phyloP scores from a whole-genome alignment of 2,888 invertebrate genomes.

The Drosophila anomelani region DNA sequence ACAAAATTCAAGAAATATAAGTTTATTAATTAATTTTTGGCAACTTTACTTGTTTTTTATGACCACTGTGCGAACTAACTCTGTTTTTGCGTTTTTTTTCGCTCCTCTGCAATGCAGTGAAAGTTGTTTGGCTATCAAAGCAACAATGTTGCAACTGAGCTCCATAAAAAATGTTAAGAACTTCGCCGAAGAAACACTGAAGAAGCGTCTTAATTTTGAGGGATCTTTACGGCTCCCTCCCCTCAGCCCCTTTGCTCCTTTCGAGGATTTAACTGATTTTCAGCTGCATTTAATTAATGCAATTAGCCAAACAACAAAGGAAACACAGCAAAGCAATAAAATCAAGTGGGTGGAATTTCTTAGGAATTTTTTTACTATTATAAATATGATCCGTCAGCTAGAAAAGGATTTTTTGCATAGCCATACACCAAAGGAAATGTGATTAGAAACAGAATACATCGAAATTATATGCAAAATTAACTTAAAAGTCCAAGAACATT shows the following conservation, averaged over 20 bases:
- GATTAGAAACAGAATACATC: neutral
- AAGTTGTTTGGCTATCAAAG: slow-evolving; percentile 32
- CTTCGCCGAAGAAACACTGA: slow-evolving; percentile 24
- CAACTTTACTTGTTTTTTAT: neutral
- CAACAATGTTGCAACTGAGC: slow-evolving; percentile 31
- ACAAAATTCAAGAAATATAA: too few relatives aligned
- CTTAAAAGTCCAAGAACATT: neutral
- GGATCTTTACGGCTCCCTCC: neutral
- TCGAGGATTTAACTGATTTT: slow-evolving; percentile 11
- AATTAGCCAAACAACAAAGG: slow-evolving; percentile 69
- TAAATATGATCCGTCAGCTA: neutral
- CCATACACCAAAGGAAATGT: neutral
- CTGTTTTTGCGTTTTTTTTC: neutral
- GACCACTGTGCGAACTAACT: slow-evolving; percentile 13
- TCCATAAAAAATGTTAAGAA: slow-evolving; percentile 39
- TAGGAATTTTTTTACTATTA: neutral
- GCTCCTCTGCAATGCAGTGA: slow-evolving; percentile 12
- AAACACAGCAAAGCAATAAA: slow-evolving; percentile 39
- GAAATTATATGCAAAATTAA: neutral
- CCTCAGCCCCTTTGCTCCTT: neutral
- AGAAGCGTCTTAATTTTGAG: slow-evolving; percentile 8
- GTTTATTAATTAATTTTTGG: neutral
- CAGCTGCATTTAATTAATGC: slow-evolving; percentile 69
- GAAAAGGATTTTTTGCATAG: too few relatives aligned
- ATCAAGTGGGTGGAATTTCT: neutral